Percentiles rank a stretch among this genome's conserved stretches.
Conservation (phyloP, 2,113 vertebrate genomes). For the Polypterus senegalus region DNA sequence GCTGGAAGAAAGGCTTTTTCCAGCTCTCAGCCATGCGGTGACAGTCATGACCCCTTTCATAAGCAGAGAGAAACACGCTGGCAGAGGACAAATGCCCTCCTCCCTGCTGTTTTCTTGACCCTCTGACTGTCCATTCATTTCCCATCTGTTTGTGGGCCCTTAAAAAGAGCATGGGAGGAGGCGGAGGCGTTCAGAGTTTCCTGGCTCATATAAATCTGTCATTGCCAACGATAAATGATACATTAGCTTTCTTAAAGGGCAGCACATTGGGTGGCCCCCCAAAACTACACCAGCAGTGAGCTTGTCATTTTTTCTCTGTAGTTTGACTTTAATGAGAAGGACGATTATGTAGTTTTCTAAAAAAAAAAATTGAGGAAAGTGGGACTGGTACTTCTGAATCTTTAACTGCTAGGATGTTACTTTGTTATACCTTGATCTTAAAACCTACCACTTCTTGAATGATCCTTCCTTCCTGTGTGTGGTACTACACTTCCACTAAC, state of each 20-base stretch:
- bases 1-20: constrained; percentile 50
- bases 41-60: constrained; percentile 59
- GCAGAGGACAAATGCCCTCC: constrained; percentile 39
- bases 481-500: too few relatives aligned
- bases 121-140: constrained; percentile 56
- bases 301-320: too few relatives aligned
- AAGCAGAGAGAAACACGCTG: constrained; percentile 41
- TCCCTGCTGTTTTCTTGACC: constrained; percentile 54
- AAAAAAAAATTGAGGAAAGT: too few relatives aligned
- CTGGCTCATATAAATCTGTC: constrained; percentile 60
- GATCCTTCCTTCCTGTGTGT: too few relatives aligned
- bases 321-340: too few relatives aligned
- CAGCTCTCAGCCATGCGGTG: constrained; percentile 47
- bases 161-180: constrained; percentile 42
- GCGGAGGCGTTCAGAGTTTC: background rate
- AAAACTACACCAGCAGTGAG: background rate
- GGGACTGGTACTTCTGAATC: too few relatives aligned
- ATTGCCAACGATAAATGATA: constrained; percentile 48
- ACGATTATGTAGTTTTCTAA: too few relatives aligned
- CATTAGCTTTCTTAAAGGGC: constrained; percentile 37
- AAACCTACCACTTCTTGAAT: too few relatives aligned
- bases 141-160: constrained; percentile 61
- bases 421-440: too few relatives aligned
- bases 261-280: constrained; percentile 13
- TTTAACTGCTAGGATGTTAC: too few relatives aligned